Conservation (phyloP, 2,113 vertebrate genomes). For the Poicephalus meyeri region DNA sequence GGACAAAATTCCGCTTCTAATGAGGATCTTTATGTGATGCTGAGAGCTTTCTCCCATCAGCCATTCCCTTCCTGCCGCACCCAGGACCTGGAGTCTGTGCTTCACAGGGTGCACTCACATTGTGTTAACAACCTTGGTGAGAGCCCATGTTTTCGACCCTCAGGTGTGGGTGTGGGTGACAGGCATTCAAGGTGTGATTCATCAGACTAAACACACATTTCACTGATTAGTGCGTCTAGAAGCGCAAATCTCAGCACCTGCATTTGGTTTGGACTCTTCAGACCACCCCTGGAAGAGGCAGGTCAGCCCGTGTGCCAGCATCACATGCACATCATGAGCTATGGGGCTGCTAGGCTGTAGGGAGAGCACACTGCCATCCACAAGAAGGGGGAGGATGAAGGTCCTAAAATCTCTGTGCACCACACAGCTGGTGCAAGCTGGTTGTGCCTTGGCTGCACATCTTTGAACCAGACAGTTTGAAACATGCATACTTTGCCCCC, state of each 20-base stretch:
- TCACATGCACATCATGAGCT: not conserved
- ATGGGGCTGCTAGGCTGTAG: not conserved
- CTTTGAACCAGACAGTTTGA: not conserved
- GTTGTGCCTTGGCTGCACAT: not conserved
- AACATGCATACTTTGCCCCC: not conserved
- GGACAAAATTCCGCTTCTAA: not conserved
- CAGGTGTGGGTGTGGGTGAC: accelerated
- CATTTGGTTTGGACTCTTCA: accelerated
- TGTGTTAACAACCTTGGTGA: not conserved
- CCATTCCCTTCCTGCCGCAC: not conserved
- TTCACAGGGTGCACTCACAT: not conserved
- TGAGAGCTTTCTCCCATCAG: not conserved
- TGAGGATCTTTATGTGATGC: not conserved
- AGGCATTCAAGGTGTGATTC: not conserved
- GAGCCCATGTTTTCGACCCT: not conserved
- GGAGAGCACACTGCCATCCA: accelerated
- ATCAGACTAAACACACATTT: not conserved
- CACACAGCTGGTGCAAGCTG: not conserved
- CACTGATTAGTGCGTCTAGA: not conserved
- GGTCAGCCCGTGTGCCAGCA: not conserved
- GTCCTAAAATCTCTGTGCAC: not conserved
- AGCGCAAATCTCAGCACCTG: not conserved
- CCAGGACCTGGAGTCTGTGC: not conserved
- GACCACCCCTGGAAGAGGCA: not conserved
- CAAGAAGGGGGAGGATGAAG: not conserved